Base-by-base conservation (phyloP, 2,888 invertebrate genomes). In the Apamea epomidion region DNA sequence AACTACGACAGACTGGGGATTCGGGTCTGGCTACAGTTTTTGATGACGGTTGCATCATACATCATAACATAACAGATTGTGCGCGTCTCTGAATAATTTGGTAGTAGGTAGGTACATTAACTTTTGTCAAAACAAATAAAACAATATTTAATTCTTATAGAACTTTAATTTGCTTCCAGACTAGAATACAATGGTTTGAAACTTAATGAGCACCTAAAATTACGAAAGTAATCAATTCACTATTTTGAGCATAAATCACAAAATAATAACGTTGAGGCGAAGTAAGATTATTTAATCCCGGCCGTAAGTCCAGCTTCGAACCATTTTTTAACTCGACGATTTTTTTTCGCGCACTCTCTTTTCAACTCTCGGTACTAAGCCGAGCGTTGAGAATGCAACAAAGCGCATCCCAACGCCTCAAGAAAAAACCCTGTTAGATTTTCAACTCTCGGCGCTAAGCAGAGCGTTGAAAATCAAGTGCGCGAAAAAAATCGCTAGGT, bases 101-200 rank as follows among this genome's bases (percentile, higher is more conserved):
- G n/a, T n/a, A n/a, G n/a, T n/a, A n/a, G n/a, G n/a, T n/a, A n/a
- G n/a, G n/a, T n/a, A n/a, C n/a, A n/a, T n/a, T n/a, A n/a, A n/a
- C n/a, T n/a, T n/a, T n/a, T n/a, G n/a, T n/a, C n/a, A n/a, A n/a
- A 62, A 54, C 45, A 78, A 79, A 76, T 74, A 79, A 81, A 81
- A 85, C 78, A 76, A 78, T 2, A 18, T 69, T 73, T 29, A 76
- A 90, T 93, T 94, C 92, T 92, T 81, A 88, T 87, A 93, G 92
- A 93, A 92, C 90, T 95, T 95, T 95, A 94, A 93, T 95, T 91
- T 85, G 91, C 91, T 91, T 94, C 91, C 93, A 94, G 96, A 96
- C 96, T 96, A 96, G 96, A 96, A 95, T 95, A 96, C 92, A 95
- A 94, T 92, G 92, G 91, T 92, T 92, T 91, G 83, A 93, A 93